Evolutionary conservation across 2,113 vertebrate genomes (phyloP), one percentile per base, ranked within the genome.

Genomic region (Tetrao urogallus): DNA sequence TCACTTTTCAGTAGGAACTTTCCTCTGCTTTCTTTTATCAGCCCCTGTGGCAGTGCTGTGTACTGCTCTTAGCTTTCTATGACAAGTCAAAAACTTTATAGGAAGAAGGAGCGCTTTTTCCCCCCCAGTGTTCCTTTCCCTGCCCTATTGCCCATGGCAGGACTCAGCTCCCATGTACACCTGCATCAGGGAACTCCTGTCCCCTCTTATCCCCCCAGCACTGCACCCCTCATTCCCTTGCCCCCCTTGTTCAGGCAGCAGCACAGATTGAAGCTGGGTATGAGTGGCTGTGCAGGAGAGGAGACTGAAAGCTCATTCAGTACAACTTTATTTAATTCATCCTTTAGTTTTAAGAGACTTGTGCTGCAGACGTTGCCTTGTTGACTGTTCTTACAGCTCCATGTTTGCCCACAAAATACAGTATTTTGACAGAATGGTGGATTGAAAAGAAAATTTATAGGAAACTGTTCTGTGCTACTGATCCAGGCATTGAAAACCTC

Each of bases 261-360:
- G 34, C 1, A 0, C 18, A 74, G 74, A 6, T 69, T 91, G 94
- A 78, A 78, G 17, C 0, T 10, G 81, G 87, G 86, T 94, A 89
- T 74, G 71, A 95, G 93, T 78, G 84, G 10, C 2, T 54, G 58
- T 82, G 71, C 18, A 20, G 89, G 65, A 84, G 84, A 93, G 84
- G 87, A 61, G 83, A 75, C 52, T 27, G 78, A 89, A 86, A 90
- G 69, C 86, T 92, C 50, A 42, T 74, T 88, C 86, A 50, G 86
- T 86, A 66, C 54, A 90, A 75, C 66, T 82, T 78, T 30, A 63
- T 74, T 87, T 82, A 84, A 90, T 92, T 92, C 8, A 91, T 92
- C 77, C 89, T 83, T 79, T 61, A 72, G 79, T 43, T 89, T 74
- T 84, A 57, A 87, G 88, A 84, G 61, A 91, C 74, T 71, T 82